Evolutionary conservation across 1,140 invertebrate species (phyloP).

Genomic region (Mactra quadrangularis): DNA sequence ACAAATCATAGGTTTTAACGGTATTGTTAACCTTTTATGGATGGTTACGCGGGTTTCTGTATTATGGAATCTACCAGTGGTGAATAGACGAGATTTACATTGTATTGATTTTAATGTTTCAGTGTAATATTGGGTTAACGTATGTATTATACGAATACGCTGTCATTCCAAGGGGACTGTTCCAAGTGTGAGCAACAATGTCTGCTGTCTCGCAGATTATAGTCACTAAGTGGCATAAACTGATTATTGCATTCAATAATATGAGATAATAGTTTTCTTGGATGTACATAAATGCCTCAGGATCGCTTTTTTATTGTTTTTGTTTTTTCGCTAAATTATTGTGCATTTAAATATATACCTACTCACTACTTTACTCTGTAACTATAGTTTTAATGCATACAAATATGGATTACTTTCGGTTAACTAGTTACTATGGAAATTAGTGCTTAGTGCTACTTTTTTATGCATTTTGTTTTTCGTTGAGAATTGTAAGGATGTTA

Average conservation of each 20-base stretch:
- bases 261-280: slow-evolving; percentile 40
- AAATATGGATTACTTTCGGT: slow-evolving; percentile 56
- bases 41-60: slow-evolving; percentile 21
- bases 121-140: slow-evolving; percentile 23
- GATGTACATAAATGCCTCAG: slow-evolving; percentile 57
- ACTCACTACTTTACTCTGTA: neutral
- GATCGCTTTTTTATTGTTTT: slow-evolving; percentile 14
- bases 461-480: slow-evolving; percentile 4
- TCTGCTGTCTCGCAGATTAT: slow-evolving; percentile 8
- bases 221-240: slow-evolving; percentile 29
- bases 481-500: slow-evolving; percentile 7
- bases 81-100: neutral
- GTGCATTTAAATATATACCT: too few relatives aligned
- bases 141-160: slow-evolving; percentile 5
- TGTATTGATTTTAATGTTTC: slow-evolving; percentile 41
- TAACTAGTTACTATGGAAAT: slow-evolving; percentile 43
- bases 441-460: slow-evolving; percentile 22
- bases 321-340: too few relatives aligned
- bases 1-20: slow-evolving; percentile 45
- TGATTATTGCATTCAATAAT: slow-evolving; percentile 42
- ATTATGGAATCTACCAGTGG: neutral
- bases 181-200: slow-evolving; percentile 57
- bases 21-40: slow-evolving; percentile 43
- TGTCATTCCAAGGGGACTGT: slow-evolving; percentile 43
- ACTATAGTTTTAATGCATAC: too few relatives aligned